Percentiles rank a stretch among this genome's conserved stretches.
Conservation (phyloP, 1,140 invertebrate genomes). For the Dolichoris vasculosae region DNA sequence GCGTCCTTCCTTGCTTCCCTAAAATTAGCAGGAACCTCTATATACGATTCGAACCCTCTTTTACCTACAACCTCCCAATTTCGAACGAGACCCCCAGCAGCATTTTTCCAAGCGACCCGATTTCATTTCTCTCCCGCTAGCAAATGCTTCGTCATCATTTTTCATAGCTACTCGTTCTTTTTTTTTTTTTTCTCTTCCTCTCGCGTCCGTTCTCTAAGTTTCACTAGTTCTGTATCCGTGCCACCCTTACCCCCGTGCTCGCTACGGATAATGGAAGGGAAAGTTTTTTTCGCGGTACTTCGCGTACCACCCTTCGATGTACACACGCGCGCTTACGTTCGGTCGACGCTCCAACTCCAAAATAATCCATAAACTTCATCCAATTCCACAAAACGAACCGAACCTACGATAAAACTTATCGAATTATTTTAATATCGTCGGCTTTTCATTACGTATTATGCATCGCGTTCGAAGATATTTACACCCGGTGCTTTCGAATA, state of each 20-base stretch:
- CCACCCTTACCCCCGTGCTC: conserved; percentile 48
- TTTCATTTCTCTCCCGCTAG: conserved; percentile 68
- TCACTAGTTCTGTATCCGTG: conserved; percentile 22
- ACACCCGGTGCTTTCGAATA: too few species aligned
- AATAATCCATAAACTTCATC: conserved; percentile 45
- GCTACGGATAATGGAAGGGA: conserved; percentile 59
- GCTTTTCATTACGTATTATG: not conserved
- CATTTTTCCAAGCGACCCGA: conserved; percentile 63
- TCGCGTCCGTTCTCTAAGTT: conserved; percentile 38
- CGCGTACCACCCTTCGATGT: conserved; percentile 54
- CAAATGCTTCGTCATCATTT: conserved; percentile 73
- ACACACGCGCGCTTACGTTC: conserved; percentile 51
- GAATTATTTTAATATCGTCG: too few species aligned
- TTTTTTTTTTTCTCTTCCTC: not conserved
- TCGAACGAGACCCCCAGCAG: conserved; percentile 55
- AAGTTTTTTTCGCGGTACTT: conserved; percentile 62
- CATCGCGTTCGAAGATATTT: too few species aligned
- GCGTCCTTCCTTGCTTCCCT: conserved; percentile 29
- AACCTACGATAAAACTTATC: not conserved
- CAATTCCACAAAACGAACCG: conserved; percentile 3
- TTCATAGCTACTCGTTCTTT: conserved; percentile 69
- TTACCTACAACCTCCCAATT: conserved; percentile 53
- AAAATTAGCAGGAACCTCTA: conserved; percentile 48
- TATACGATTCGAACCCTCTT: conserved; percentile 52
- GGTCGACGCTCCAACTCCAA: conserved; percentile 34